Percentiles rank a stretch among this genome's conserved stretches.
Evolutionary conservation across 2,113 vertebrate species (phyloP).

Genomic region (Xenopus laevis): DNA sequence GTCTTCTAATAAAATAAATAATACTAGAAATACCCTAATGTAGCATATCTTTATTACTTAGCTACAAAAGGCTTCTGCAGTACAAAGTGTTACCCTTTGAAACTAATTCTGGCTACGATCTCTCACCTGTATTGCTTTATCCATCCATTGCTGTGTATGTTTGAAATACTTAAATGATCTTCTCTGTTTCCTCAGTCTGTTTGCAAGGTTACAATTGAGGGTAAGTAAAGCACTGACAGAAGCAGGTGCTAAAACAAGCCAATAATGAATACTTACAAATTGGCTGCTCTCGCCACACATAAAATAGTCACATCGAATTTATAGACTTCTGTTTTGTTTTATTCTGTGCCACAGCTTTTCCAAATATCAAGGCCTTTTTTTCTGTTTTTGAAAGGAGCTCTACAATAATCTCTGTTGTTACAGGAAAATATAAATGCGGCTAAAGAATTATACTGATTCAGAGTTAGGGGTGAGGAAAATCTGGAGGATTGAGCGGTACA

Average conservation of each 20-base stretch:
- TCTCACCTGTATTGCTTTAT: too few relatives aligned
- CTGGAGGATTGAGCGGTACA: background rate
- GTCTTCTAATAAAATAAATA: too few relatives aligned
- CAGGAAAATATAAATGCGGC: background rate
- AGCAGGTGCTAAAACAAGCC: background rate
- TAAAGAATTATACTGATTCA: background rate
- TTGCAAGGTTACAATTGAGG: background rate
- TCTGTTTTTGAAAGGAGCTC: background rate
- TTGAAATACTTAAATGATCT: too few relatives aligned
- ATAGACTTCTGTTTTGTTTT: background rate
- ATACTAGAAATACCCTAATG: too few relatives aligned
- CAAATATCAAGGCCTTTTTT: background rate
- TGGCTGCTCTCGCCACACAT: background rate
- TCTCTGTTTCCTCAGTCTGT: background rate
- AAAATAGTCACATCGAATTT: slow-evolving; percentile 1
- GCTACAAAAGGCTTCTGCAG: too few relatives aligned
- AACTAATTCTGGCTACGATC: too few relatives aligned
- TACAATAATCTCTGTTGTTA: background rate
- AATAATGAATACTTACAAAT: background rate
- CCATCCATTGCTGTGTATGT: too few relatives aligned
- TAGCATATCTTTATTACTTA: too few relatives aligned
- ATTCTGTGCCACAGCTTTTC: background rate
- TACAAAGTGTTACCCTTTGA: too few relatives aligned
- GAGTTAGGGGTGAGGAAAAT: background rate
- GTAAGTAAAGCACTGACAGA: background rate